Evolutionary conservation across 2,113 vertebrate species (phyloP), one percentile per base, ranked within the genome.

Genomic region (Salvelinus fontinalis): DNA sequence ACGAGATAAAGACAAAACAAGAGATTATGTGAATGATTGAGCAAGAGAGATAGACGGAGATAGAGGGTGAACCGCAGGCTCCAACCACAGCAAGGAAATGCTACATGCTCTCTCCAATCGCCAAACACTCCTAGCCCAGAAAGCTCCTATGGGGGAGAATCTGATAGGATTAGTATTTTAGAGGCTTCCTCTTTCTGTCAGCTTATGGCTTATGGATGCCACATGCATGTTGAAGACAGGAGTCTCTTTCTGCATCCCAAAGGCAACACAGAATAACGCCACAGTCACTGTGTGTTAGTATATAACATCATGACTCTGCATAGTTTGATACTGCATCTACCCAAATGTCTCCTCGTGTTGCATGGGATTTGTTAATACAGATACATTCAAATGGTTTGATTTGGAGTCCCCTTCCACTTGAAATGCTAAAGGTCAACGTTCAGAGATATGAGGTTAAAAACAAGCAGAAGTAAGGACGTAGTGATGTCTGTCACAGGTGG

Each of bases 11-110:
- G 34, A 34, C 34, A 34, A 34, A 34, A 34, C 34, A 34, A 34
- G 34, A 34, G 34, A 34, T 34, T 34, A 34, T 34, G 34, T 34
- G 48, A 26, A 48, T n/a, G 34, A 34, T 8, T 48, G 44, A 49
- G 69, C 18, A 14, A 57, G 34, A 24, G 68, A 65, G 74, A 67
- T 67, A 77, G 12, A 18, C 20, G 22, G 24, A 0, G 26, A 18
- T 54, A 59, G 74, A 71, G 69, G 67, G 67, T 65, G 74, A 6
- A n/a, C 44, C 14, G 18, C 66, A 27, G n/a, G 48, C 81, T 24
- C 27, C 26, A 76, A 85, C 70, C 82, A 70, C 75, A 81, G 76
- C 18, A 27, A 22, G 29, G 26, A 79, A 83, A 83, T 70, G n/a
- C 2, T 6, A 26, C 68, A 70, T 11, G 39, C 68, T 18, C 68